Base-by-base conservation (phyloP, 2,888 invertebrate species). In the Pseudococcus viburni region DNA sequence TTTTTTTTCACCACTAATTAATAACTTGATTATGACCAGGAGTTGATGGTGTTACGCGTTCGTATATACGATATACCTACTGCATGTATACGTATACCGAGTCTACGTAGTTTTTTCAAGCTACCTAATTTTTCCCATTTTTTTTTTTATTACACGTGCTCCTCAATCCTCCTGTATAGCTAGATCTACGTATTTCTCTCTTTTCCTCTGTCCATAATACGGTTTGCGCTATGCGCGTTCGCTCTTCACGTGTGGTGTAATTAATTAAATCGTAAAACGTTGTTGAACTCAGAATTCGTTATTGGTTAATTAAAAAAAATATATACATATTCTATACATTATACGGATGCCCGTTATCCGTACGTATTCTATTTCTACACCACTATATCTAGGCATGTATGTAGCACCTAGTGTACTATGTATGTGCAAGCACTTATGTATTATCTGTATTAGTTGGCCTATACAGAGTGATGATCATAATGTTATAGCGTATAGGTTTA, bases 231-330 rank as follows among this genome's bases (percentile, higher is more conserved):
- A 11, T 26, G 22, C 68, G 68, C 22, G 68, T 68, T 68, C 68
- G 77, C 42, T 77, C 42, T 85, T 51, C 19, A 39, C 85, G 51
- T 22, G 22, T 55, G 55, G 55, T 9, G 46, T 86, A 86, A 86
- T 86, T 86, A 86, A 86, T 68, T 86, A 68, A 86, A 86, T 86
- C 86, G 86, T 86, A 86, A 86, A 86, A 64, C 86, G 86, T 86
- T 64, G 86, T 51, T 55, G 55, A 59, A 64, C 42, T 86, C 17
- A 33, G 86, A 68, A 86, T 86, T 64, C 86, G 64, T 86, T 86
- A 86, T 86, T 64, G 86, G 68, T 86, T 86, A 86, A 86, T 86
- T 86, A 86, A 86, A 86, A 86, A 68, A 26, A 26, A 68, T 68
- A 64, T 33, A 33, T 33, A 33, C 26, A 1, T 33, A 55, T 55